phyloP scores from a whole-genome alignment of 2,888 invertebrate genomes.

The Bimastos eiseni region DNA sequence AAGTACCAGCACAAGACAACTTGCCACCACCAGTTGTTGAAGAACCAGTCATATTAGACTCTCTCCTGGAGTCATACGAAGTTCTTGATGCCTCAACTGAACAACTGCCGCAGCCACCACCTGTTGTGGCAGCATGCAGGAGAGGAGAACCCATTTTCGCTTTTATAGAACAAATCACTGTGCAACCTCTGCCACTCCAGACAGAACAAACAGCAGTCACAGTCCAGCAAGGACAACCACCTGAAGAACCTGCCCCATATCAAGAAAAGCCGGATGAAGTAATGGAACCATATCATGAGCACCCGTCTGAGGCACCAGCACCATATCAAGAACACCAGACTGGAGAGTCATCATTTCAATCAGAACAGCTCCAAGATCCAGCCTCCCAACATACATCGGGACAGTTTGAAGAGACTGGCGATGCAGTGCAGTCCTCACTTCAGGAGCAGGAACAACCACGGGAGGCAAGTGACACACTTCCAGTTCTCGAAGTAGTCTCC shows the following conservation, averaged over 20 bases:
- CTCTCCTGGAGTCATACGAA: neutral
- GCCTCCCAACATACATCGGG: neutral
- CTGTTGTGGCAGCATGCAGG: neutral
- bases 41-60: neutral
- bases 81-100: neutral
- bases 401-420: neutral
- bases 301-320: neutral
- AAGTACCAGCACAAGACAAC: neutral
- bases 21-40: neutral
- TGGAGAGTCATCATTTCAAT: neutral
- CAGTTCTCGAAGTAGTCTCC: slow-evolving; percentile 7
- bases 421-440: neutral
- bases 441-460: neutral
- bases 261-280: neutral
- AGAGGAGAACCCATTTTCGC: neutral
- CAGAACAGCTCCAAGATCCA: neutral
- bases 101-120: neutral
- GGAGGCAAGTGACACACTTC: neutral
- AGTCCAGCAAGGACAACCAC: neutral
- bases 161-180: neutral
- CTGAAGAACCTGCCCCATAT: neutral
- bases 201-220: neutral
- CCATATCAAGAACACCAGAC: slow-evolving; percentile 8
- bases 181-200: neutral
- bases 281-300: neutral